These are phyloP conservation scores for Acleris emargana DNA, from an alignment of 2,888 invertebrate genomes.

Conservation along the genomic window DNA sequence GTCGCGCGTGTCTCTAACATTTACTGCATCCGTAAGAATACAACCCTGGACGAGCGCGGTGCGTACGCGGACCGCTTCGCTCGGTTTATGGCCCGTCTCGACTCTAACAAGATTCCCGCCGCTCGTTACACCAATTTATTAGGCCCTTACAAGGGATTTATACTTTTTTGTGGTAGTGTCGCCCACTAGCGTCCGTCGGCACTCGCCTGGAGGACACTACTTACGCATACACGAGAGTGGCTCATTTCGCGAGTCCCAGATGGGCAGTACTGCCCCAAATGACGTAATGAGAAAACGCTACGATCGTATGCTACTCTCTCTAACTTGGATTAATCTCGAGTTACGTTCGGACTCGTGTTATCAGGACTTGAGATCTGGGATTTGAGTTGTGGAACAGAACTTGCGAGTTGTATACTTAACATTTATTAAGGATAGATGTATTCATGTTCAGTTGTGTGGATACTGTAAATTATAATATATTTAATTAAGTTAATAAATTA, in stretches of 20 bases:
- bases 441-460: no score
- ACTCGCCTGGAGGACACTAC: slow-evolving; percentile 33
- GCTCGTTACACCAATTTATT: slow-evolving; percentile 72
- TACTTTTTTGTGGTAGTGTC: slow-evolving; percentile 62
- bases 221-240: slow-evolving; percentile 37
- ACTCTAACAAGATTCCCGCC: slow-evolving; percentile 64
- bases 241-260: slow-evolving; percentile 39
- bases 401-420: no score
- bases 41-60: slow-evolving; percentile 32
- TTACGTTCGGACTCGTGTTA: slow-evolving; percentile 4
- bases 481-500: no score
- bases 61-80: slow-evolving; percentile 23
- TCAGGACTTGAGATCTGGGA: slow-evolving; percentile 4
- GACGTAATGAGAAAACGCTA: slow-evolving; percentile 24
- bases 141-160: slow-evolving; percentile 70
- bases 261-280: slow-evolving; percentile 25
- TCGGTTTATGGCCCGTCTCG: slow-evolving; percentile 58
- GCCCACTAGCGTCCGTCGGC: slow-evolving; percentile 46
- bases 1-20: slow-evolving; percentile 41
- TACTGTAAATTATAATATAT: no score
- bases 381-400: not conserved
- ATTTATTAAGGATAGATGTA: no score
- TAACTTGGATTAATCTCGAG: slow-evolving; percentile 11
- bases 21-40: slow-evolving; percentile 30
- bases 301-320: slow-evolving; percentile 6